A percentile compares a stretch with the other conserved stretches of the same genome.
These are phyloP conservation scores for Oryzias curvinotus DNA, from an alignment of 2,113 vertebrate species.

Conservation along the genomic window DNA sequence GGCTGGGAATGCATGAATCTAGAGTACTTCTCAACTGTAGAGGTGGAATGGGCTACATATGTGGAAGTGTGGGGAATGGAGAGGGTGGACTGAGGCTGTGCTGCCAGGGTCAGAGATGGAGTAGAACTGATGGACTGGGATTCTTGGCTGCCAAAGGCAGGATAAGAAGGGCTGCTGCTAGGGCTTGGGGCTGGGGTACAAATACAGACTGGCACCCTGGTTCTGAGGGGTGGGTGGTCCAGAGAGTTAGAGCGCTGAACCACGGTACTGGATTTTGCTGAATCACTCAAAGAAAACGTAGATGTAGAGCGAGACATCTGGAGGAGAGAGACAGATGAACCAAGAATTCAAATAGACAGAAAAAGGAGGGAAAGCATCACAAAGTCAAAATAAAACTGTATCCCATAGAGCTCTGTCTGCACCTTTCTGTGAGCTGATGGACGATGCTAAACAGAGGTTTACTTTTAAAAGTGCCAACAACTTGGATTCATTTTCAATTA, in stretches of 20 bases:
- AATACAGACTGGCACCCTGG: conserved; percentile 69
- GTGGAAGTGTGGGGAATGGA: conserved; percentile 3
- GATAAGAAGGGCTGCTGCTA: conserved; percentile 34
- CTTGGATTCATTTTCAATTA: no score
- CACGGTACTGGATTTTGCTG: conserved; percentile 68
- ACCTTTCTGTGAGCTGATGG: no score
- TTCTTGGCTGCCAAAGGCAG: conserved; percentile 29
- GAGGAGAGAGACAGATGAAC: conserved; percentile 59
- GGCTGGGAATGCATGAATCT: conserved; percentile 10
- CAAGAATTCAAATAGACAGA: background rate
- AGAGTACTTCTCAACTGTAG: conserved; percentile 3
- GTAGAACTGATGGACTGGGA: conserved; percentile 48
- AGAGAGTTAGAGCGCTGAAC: conserved; percentile 84
- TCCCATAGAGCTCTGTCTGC: no score
- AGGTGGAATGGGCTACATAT: conserved; percentile 4
- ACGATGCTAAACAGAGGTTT: no score
- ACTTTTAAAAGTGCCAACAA: no score
- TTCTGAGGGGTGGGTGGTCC: conserved; percentile 74
- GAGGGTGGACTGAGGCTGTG: conserved; percentile 26
- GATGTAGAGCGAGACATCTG: conserved; percentile 85
- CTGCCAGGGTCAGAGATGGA: conserved; percentile 20
- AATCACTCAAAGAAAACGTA: conserved; percentile 78
- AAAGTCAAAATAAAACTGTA: background rate
- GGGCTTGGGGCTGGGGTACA: conserved; percentile 55
- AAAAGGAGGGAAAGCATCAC: no score